A percentile compares a stretch with the other conserved stretches of the same genome.
Conservation (phyloP, 2,113 vertebrate species). For the Hydrolagus affinis region DNA sequence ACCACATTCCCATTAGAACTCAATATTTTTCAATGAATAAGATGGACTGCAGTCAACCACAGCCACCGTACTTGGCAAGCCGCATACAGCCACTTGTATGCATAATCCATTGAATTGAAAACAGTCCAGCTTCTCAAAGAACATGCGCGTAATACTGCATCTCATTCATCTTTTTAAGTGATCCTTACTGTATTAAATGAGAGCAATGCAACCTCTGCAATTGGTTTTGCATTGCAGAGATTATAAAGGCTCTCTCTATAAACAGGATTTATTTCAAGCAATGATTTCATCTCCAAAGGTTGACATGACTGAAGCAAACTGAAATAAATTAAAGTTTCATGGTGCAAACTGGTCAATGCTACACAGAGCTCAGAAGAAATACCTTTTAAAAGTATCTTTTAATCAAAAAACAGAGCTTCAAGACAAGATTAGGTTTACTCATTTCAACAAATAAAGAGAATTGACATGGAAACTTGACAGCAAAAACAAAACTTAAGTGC, state of each 20-base stretch:
- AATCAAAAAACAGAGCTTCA: background rate
- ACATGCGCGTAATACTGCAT: background rate
- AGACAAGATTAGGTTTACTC: background rate
- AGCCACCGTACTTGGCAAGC: background rate
- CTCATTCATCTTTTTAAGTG: slow-evolving; percentile 17
- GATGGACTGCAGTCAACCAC: background rate
- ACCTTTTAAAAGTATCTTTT: background rate
- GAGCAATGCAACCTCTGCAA: background rate
- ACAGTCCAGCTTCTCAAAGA: slow-evolving; percentile 24
- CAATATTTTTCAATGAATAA: slow-evolving; percentile 6
- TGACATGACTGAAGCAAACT: background rate
- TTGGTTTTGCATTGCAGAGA: background rate
- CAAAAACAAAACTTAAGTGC: background rate
- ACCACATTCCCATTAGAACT: slow-evolving; percentile 14
- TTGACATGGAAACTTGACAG: background rate
- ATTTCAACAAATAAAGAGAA: background rate
- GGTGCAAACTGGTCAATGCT: background rate
- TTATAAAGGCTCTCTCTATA: background rate
- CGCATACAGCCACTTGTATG: slow-evolving; percentile 7
- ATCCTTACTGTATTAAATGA: slow-evolving; percentile 5
- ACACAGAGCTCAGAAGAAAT: background rate
- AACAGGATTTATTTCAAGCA: background rate
- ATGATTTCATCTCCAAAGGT: too few species aligned
- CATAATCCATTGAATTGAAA: slow-evolving; percentile 22
- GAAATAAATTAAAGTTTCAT: slow-evolving; percentile 12